Evolutionary conservation across 2,113 vertebrate genomes (phyloP).

Genomic region (Elephantulus edwardii): DNA sequence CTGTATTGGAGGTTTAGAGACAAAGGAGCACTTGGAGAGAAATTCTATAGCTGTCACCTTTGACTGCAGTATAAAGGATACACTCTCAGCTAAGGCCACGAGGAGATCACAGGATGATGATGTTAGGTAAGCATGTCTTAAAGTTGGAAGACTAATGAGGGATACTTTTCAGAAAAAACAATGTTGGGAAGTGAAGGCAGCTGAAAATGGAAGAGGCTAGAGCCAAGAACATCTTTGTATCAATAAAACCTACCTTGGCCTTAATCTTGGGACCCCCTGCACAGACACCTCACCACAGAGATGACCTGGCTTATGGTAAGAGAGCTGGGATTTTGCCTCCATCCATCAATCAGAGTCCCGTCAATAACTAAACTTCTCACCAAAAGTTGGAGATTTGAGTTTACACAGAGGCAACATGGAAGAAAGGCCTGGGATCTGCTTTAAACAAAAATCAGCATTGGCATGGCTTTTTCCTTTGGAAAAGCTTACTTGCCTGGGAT

Average conservation of each 20-base stretch:
- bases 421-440: neutral
- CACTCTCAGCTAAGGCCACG: neutral
- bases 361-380: neutral
- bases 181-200: neutral
- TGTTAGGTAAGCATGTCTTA: neutral
- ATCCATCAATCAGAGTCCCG: neutral
- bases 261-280: neutral
- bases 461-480: no score
- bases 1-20: neutral
- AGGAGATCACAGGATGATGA: neutral
- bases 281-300: neutral
- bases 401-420: neutral
- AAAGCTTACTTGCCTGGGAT: no score
- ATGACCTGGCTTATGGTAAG: neutral
- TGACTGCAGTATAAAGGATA: neutral
- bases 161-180: neutral
- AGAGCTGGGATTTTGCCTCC: neutral
- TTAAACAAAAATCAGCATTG: neutral
- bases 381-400: neutral
- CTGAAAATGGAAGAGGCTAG: neutral
- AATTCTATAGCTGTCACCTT: neutral
- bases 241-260: neutral
- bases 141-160: rapidly evolving
- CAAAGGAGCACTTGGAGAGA: neutral
- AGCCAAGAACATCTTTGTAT: neutral